Percentiles rank a stretch among this genome's conserved stretches.
Evolutionary conservation across 2,888 invertebrate genomes (phyloP).

Genomic region (Ceraclea dissimilis): DNA sequence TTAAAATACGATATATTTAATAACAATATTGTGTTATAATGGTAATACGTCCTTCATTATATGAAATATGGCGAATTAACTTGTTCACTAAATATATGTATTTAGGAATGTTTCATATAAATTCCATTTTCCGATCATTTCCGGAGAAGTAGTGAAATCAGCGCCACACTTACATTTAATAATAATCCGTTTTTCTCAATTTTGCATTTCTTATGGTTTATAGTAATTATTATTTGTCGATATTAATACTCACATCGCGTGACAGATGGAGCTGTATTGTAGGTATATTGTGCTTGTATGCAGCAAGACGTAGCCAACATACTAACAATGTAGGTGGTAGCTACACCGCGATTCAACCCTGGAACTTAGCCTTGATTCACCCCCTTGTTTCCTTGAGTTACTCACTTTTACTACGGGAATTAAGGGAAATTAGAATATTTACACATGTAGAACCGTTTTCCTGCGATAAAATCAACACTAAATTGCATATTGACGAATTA

Average conservation of each 20-base stretch:
- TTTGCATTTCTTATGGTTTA: slow-evolving; percentile 5
- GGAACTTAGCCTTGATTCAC: slow-evolving; percentile 1
- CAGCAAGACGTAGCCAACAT: too few relatives aligned
- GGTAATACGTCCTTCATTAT: too few relatives aligned
- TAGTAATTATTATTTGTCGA: slow-evolving; percentile 11
- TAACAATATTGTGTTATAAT: too few relatives aligned
- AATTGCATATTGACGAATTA: too few relatives aligned
- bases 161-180: neutral
- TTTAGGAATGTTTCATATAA: neutral
- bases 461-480: too few relatives aligned
- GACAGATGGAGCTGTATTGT: neutral
- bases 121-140: neutral
- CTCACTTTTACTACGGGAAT: neutral
- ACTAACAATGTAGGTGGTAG: too few relatives aligned
- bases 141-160: neutral
- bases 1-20: too few relatives aligned
- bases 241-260: slow-evolving; percentile 13
- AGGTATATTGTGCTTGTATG: too few relatives aligned
- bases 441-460: neutral
- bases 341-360: neutral
- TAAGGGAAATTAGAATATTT: neutral
- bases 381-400: neutral
- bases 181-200: slow-evolving; percentile 1
- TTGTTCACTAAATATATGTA: too few relatives aligned
- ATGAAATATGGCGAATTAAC: too few relatives aligned